phyloP scores from a whole-genome alignment of 2,888 invertebrate species.

The Ferdinandea cuprea region DNA sequence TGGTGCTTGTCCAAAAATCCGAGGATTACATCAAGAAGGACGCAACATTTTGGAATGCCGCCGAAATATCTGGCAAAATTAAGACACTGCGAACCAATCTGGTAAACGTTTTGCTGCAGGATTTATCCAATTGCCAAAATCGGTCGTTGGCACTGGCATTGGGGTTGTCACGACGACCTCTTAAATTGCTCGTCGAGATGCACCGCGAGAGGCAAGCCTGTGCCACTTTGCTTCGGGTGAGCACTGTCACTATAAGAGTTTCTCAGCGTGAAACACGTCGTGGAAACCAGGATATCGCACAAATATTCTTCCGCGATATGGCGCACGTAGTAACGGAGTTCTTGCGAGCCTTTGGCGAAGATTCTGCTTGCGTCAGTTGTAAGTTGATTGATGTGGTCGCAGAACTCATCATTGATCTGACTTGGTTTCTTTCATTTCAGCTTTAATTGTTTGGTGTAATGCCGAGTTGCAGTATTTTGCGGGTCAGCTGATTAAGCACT shows the following conservation, averaged over 20 bases:
- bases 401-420: neutral
- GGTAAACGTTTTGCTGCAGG: slow-evolving; percentile 94
- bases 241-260: slow-evolving; percentile 81
- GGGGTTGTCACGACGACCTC: slow-evolving; percentile 92
- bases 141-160: slow-evolving; percentile 95
- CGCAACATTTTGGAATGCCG: slow-evolving; percentile 78
- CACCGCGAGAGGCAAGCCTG: slow-evolving; percentile 83
- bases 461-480: slow-evolving; percentile 91
- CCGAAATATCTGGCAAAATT: slow-evolving; percentile 83
- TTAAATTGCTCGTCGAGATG: slow-evolving; percentile 87
- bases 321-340: slow-evolving; percentile 89
- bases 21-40: slow-evolving; percentile 84
- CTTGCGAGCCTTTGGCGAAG: slow-evolving; percentile 91
- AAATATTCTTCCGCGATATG: slow-evolving; percentile 88
- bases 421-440: slow-evolving; percentile 81
- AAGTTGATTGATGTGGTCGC: slow-evolving; percentile 74
- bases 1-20: slow-evolving; percentile 89
- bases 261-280: slow-evolving; percentile 82
- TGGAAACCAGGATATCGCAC: slow-evolving; percentile 84
- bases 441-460: slow-evolving; percentile 95
- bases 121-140: slow-evolving; percentile 94
- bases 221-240: slow-evolving; percentile 81
- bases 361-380: slow-evolving; percentile 89
- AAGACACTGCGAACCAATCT: slow-evolving; percentile 89
- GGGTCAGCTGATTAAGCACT: slow-evolving; percentile 92